Conservation (phyloP, 2,888 invertebrate genomes). For the Torymus aiolomorphi region DNA sequence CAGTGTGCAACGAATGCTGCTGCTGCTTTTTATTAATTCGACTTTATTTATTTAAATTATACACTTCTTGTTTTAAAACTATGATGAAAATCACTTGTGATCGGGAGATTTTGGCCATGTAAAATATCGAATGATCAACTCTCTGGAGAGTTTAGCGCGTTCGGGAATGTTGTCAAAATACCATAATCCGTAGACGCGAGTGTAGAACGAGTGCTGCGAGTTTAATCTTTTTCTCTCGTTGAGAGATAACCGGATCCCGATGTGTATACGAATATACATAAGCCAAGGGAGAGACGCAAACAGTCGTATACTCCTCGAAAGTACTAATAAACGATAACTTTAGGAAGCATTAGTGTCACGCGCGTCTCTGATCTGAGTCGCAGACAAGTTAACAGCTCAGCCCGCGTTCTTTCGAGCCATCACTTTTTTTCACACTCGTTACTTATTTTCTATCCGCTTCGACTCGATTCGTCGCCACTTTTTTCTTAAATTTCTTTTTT, state of each 20-base stretch:
- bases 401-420: too few species aligned
- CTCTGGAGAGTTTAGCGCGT: too few species aligned
- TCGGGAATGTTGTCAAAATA: slow-evolving; percentile 18
- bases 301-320: background rate
- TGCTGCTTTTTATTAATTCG: too few species aligned
- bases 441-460: background rate
- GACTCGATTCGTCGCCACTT: background rate
- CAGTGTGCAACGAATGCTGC: too few species aligned
- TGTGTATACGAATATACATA: background rate
- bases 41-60: too few species aligned
- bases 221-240: too few species aligned
- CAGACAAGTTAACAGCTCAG: slow-evolving; percentile 30
- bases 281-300: background rate
- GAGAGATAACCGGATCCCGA: too few species aligned
- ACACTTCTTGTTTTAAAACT: too few species aligned
- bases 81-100: too few species aligned
- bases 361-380: slow-evolving; percentile 38
- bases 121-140: too few species aligned
- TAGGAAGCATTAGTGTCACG: slow-evolving; percentile 55
- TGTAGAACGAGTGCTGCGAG: background rate
- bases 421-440: background rate
- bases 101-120: too few species aligned
- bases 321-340: slow-evolving; percentile 52
- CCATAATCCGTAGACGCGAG: slow-evolving; percentile 22
- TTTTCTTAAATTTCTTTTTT: background rate